A percentile compares a stretch with the other conserved stretches of the same genome.
These are phyloP conservation scores for Rhineura floridana DNA, from an alignment of 2,113 vertebrate species.

Conservation along the genomic window DNA sequence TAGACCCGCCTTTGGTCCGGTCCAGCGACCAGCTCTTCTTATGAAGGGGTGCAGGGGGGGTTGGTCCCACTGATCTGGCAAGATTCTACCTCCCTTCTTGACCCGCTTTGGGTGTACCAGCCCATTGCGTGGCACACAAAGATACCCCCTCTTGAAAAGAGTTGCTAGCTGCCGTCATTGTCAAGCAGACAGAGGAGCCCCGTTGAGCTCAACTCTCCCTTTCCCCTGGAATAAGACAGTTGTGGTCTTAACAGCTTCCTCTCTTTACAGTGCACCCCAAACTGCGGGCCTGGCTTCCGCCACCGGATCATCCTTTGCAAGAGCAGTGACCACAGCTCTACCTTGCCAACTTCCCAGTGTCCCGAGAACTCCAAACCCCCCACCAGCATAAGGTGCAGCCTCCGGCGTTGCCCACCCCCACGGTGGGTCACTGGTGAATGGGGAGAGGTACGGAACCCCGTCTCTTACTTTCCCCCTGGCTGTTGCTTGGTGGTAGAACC, in stretches of 20 bases:
- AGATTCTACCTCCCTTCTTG: background rate
- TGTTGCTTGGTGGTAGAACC: rapidly evolving
- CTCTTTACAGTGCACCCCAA: constrained; percentile 88
- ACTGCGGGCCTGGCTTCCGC: constrained; percentile 92
- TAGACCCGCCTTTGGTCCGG: no score
- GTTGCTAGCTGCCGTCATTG: no score
- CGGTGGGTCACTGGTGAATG: constrained; percentile 93
- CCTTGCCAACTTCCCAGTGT: constrained; percentile 84
- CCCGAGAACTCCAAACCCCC: constrained; percentile 85
- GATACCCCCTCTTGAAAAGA: no score
- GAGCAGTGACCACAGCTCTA: constrained; percentile 86
- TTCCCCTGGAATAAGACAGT: no score
- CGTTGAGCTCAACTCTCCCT: no score
- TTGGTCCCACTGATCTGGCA: background rate
- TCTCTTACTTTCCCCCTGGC: background rate
- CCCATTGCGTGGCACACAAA: rapidly evolving
- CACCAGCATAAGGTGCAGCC: constrained; percentile 92
- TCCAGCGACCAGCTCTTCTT: no score
- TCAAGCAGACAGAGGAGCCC: no score
- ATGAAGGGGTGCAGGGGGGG: no score
- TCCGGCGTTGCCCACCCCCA: constrained; percentile 91
- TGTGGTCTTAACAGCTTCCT: rapidly evolving
- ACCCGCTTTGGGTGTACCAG: background rate
- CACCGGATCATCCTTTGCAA: constrained; percentile 93
- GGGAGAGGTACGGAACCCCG: constrained; percentile 84